A percentile compares a stretch with the other conserved stretches of the same genome.
phyloP scores from a whole-genome alignment of 2,888 invertebrate species.

The Xanthia icteritia region DNA sequence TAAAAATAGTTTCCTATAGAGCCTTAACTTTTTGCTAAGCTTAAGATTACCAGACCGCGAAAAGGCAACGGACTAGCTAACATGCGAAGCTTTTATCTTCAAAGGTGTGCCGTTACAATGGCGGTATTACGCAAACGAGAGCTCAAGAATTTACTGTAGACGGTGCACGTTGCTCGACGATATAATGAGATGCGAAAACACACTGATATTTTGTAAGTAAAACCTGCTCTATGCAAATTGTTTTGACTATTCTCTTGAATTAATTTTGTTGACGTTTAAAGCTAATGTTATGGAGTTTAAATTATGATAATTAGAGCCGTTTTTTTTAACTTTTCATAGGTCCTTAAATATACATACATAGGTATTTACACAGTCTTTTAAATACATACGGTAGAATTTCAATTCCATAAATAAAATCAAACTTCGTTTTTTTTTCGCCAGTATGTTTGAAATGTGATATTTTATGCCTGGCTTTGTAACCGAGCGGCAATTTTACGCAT shows the following conservation, averaged over 20 bases:
- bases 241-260: constrained; percentile 35
- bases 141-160: constrained; percentile 79
- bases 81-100: constrained; percentile 81
- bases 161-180: constrained; percentile 70
- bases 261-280: constrained; percentile 33
- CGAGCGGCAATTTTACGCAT: constrained; percentile 38
- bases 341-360: not conserved
- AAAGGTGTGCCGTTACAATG: constrained; percentile 84
- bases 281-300: constrained; percentile 9
- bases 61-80: constrained; percentile 76
- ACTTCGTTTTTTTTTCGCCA: not conserved
- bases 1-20: constrained; percentile 58
- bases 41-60: constrained; percentile 76
- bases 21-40: constrained; percentile 54
- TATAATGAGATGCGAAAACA: constrained; percentile 83
- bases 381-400: constrained; percentile 4
- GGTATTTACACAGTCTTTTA: not conserved
- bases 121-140: constrained; percentile 82
- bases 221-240: constrained; percentile 57
- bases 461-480: constrained; percentile 35
- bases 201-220: constrained; percentile 71
- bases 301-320: not conserved
- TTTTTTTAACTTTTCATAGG: not conserved
- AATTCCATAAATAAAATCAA: constrained; percentile 10
- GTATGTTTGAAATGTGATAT: constrained; percentile 29